A percentile compares a stretch with the other conserved stretches of the same genome.
phyloP scores from a whole-genome alignment of 2,797 vertebrate genomes.

The Macrochelys suwanniensis region DNA sequence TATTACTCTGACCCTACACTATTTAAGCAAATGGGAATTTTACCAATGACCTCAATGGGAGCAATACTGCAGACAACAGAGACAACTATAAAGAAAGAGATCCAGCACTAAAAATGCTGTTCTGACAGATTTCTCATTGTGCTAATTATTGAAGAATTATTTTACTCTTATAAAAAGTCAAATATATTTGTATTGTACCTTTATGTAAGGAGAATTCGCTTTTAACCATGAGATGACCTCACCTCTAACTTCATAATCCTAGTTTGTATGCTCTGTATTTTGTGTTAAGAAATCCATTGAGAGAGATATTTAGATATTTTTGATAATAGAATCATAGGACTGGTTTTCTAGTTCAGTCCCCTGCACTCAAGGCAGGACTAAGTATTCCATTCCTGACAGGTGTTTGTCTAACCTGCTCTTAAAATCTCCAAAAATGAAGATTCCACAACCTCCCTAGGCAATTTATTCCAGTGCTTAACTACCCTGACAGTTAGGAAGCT shows the following conservation, averaged over 20 bases:
- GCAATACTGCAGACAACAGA: background rate
- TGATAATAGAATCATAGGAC: background rate
- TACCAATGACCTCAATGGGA: background rate
- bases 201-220: background rate
- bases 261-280: background rate
- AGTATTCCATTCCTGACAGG: background rate
- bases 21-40: background rate
- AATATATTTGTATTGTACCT: accelerated
- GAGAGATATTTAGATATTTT: background rate
- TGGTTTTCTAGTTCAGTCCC: background rate
- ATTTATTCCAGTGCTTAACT: background rate
- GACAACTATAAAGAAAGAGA: background rate
- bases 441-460: background rate
- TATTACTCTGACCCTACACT: background rate
- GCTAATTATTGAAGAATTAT: accelerated
- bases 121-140: accelerated
- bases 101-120: accelerated
- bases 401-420: background rate
- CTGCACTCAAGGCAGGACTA: background rate
- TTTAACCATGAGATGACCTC: background rate
- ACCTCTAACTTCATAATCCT: background rate
- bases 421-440: no score
- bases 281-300: background rate
- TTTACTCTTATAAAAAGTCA: background rate
- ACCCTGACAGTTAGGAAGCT: background rate